A percentile compares a stretch with the other conserved stretches of the same genome.
Conservation (phyloP, 2,888 invertebrate species). For the Pammene fasciana region DNA sequence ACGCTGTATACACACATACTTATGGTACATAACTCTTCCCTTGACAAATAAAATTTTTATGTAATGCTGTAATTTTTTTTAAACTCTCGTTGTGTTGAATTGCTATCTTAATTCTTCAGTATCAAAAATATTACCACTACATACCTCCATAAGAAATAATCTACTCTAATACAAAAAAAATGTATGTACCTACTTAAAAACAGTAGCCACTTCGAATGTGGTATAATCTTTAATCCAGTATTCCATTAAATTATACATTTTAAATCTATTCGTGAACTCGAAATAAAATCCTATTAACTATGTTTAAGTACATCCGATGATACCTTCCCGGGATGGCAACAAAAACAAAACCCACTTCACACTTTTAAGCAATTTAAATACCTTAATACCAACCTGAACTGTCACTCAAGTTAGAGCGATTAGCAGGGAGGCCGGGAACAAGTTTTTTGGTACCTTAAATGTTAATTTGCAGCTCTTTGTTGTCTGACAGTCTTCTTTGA, state of each 20-base stretch:
- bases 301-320: conserved; percentile 20
- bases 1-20: no score
- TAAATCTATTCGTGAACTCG: not conserved
- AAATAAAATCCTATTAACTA: conserved; percentile 1
- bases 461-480: conserved; percentile 30
- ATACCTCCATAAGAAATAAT: no score
- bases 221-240: not conserved
- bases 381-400: conserved; percentile 40
- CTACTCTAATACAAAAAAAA: no score
- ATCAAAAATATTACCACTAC: no score
- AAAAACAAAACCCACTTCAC: conserved; percentile 41
- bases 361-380: conserved; percentile 42
- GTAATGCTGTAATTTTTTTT: no score
- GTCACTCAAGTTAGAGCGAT: conserved; percentile 40
- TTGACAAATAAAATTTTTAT: no score
- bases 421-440: conserved; percentile 31
- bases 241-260: not conserved
- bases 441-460: conserved; percentile 37
- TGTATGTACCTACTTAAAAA: not conserved
- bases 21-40: no score
- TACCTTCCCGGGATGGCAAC: conserved; percentile 25
- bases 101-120: no score
- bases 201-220: not conserved
- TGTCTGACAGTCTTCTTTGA: conserved; percentile 21
- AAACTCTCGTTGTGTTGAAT: no score